A percentile compares a stretch with the other conserved stretches of the same genome.
These are phyloP conservation scores for Chaitophorus viminalis DNA, from an alignment of 2,888 invertebrate genomes.

Conservation along the genomic window DNA sequence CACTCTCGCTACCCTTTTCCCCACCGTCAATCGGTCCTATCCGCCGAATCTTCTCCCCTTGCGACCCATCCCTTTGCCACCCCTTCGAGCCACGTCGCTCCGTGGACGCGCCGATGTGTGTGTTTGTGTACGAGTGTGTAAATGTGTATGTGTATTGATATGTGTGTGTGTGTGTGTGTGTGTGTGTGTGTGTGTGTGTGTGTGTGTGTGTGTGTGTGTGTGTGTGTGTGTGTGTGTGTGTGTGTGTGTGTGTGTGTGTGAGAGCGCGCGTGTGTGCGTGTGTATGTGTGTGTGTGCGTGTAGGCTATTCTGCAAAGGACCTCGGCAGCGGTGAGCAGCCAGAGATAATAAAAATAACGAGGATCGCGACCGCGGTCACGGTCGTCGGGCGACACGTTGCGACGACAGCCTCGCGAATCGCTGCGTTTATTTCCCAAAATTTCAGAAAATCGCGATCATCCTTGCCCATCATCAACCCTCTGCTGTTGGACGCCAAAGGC, in stretches of 20 bases:
- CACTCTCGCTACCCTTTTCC: neutral
- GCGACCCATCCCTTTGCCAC: neutral
- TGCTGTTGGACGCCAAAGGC: no score
- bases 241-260: no score
- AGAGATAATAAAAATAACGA: constrained; percentile 20
- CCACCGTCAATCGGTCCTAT: neutral
- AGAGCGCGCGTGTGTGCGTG: no score
- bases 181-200: no score
- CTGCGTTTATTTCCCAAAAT: neutral
- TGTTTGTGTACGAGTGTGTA: no score
- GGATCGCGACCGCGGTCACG: constrained; percentile 12
- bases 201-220: no score
- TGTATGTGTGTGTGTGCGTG: no score
- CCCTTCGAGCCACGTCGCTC: neutral
- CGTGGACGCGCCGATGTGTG: no score
- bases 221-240: no score
- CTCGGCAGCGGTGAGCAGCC: neutral
- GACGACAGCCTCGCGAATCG: neutral
- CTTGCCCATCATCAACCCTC: no score
- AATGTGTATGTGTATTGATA: no score
- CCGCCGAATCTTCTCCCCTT: neutral
- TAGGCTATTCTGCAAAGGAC: neutral
- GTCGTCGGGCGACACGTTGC: neutral
- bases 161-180: no score
- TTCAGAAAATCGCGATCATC: neutral